phyloP scores from a whole-genome alignment of 2,888 invertebrate genomes.

The Microdon myrmicae region DNA sequence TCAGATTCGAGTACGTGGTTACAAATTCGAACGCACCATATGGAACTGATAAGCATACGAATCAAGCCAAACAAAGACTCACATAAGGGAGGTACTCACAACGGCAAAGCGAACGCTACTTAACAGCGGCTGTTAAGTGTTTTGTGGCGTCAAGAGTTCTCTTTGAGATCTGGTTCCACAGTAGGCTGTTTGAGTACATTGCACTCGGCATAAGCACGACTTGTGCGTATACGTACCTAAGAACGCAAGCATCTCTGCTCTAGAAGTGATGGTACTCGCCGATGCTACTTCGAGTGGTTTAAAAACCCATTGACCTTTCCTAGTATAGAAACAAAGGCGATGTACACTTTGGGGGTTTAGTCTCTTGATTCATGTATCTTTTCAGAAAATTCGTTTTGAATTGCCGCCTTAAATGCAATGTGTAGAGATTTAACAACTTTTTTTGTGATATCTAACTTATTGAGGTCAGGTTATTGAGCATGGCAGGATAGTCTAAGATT shows the following conservation, averaged over 20 bases:
- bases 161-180: slow-evolving; percentile 3
- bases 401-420: too few species aligned
- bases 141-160: too few species aligned
- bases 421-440: too few species aligned
- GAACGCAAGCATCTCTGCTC: slow-evolving; percentile 2
- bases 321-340: too few species aligned
- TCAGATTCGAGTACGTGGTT: slow-evolving; percentile 32
- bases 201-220: not conserved
- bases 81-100: slow-evolving; percentile 7
- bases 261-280: slow-evolving; percentile 9
- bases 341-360: too few species aligned
- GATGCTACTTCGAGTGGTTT: slow-evolving; percentile 23
- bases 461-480: too few species aligned
- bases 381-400: too few species aligned
- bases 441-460: too few species aligned
- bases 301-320: slow-evolving; percentile 47
- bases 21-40: slow-evolving; percentile 7
- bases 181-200: not conserved
- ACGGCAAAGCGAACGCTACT: slow-evolving; percentile 9
- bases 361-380: too few species aligned
- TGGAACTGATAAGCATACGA: too few species aligned
- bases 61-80: slow-evolving; percentile 34
- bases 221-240: not conserved
- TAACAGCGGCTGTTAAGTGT: slow-evolving; percentile 22
- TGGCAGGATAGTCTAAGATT: too few species aligned